These are phyloP conservation scores for Troides oblongomaculatus DNA, from an alignment of 2,888 invertebrate species.

Conservation along the genomic window DNA sequence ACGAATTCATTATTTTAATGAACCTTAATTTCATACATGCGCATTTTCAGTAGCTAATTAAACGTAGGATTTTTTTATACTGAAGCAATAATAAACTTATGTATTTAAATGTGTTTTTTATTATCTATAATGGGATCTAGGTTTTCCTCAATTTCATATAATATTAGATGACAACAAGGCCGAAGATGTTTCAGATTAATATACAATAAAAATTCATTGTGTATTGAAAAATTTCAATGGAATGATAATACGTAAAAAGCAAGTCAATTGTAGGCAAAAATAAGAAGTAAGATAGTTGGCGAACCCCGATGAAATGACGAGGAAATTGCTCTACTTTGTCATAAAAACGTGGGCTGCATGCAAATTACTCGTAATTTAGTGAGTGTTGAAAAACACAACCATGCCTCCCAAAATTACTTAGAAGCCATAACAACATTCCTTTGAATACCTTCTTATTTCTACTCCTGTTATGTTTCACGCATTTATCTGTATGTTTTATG, in stretches of 20 bases:
- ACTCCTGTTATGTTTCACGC: not conserved
- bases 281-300: constrained; percentile 1
- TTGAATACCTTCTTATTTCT: not conserved
- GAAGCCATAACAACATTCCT: not conserved
- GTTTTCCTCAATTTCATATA: too few relatives aligned
- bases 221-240: not conserved
- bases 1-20: not conserved
- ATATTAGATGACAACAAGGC: not conserved
- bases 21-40: not conserved
- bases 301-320: constrained; percentile 7
- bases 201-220: too few relatives aligned
- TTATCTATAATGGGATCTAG: too few relatives aligned
- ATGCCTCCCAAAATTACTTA: constrained; percentile 6
- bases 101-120: too few relatives aligned
- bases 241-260: not conserved
- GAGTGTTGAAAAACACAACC: constrained; percentile 6
- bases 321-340: constrained; percentile 13
- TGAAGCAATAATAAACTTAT: too few relatives aligned
- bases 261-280: constrained; percentile 1
- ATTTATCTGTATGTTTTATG: not conserved
- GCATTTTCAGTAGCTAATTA: not conserved
- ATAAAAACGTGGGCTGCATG: constrained; percentile 9
- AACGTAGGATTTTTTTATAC: too few relatives aligned
- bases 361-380: constrained; percentile 18
- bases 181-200: not conserved